phyloP scores from a whole-genome alignment of 2,888 invertebrate genomes.

The Tiliacea aurago region DNA sequence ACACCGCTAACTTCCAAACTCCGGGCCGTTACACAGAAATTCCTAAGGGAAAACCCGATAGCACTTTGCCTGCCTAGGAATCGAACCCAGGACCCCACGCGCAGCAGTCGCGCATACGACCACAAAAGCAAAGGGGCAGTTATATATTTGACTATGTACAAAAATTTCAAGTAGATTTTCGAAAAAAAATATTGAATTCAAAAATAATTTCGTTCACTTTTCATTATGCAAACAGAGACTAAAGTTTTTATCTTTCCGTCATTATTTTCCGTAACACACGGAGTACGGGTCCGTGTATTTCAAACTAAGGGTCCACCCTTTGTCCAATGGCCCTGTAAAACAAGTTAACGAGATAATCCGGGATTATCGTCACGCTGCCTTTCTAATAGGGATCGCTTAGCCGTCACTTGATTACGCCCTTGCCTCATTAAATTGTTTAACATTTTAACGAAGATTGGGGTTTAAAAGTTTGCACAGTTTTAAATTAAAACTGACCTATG shows the following conservation, averaged over 20 bases:
- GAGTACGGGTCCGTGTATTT: conserved; percentile 31
- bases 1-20: too few species aligned
- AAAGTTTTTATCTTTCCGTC: conserved; percentile 17
- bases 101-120: too few species aligned
- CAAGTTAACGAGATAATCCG: conserved; percentile 67
- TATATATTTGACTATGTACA: too few species aligned
- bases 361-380: conserved; percentile 63
- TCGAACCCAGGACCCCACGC: too few species aligned
- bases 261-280: conserved; percentile 36
- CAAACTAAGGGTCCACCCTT: conserved; percentile 60
- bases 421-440: conserved; percentile 60
- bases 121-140: too few species aligned
- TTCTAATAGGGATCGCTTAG: conserved; percentile 64
- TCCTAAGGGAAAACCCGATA: too few species aligned
- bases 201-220: not conserved
- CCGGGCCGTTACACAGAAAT: too few species aligned
- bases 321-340: conserved; percentile 61
- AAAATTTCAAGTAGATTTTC: too few species aligned
- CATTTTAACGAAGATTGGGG: conserved; percentile 55
- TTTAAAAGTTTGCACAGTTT: conserved; percentile 38
- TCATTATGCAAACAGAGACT: not conserved
- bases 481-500: conserved; percentile 15
- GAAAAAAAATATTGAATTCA: too few species aligned
- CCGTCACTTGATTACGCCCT: conserved; percentile 63
- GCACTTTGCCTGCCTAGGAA: too few species aligned